Evolutionary conservation across 2,797 vertebrate species (phyloP).

Genomic region (Tiaroga cobitis): DNA sequence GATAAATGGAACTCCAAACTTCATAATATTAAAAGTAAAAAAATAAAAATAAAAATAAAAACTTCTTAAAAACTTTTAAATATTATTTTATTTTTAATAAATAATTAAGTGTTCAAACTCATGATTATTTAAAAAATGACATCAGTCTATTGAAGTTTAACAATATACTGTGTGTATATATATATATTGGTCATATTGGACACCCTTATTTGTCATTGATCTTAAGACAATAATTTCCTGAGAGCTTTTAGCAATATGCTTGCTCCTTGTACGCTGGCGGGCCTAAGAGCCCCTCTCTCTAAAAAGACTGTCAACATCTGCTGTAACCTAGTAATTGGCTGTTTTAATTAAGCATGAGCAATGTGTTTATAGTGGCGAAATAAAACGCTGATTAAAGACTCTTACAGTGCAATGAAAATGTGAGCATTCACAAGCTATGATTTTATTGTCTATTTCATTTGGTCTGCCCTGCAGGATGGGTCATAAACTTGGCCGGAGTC

Average conservation of each 20-base stretch:
- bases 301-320: slow-evolving; percentile 43
- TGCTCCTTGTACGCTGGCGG: slow-evolving; percentile 8
- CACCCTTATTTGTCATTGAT: background rate
- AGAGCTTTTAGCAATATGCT: slow-evolving; percentile 30
- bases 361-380: slow-evolving; percentile 59
- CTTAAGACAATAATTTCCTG: slow-evolving; percentile 5
- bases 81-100: too few relatives aligned
- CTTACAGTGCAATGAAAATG: slow-evolving; percentile 47
- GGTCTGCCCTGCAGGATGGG: slow-evolving; percentile 46
- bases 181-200: too few relatives aligned
- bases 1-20: too few relatives aligned
- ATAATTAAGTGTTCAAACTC: background rate
- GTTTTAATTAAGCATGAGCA: slow-evolving; percentile 54
- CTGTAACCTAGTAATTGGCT: slow-evolving; percentile 49
- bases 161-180: too few relatives aligned
- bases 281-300: slow-evolving; percentile 19
- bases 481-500: slow-evolving; percentile 50
- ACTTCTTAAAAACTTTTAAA: too few relatives aligned
- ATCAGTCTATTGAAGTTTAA: too few relatives aligned
- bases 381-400: slow-evolving; percentile 61
- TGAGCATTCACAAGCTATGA: slow-evolving; percentile 40
- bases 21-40: too few relatives aligned
- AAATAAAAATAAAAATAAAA: too few relatives aligned
- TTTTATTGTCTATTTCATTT: slow-evolving; percentile 57
- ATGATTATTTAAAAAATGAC: too few relatives aligned